Evolutionary conservation across 1,140 invertebrate genomes (phyloP).

Genomic region (Sweltsa coloradensis): DNA sequence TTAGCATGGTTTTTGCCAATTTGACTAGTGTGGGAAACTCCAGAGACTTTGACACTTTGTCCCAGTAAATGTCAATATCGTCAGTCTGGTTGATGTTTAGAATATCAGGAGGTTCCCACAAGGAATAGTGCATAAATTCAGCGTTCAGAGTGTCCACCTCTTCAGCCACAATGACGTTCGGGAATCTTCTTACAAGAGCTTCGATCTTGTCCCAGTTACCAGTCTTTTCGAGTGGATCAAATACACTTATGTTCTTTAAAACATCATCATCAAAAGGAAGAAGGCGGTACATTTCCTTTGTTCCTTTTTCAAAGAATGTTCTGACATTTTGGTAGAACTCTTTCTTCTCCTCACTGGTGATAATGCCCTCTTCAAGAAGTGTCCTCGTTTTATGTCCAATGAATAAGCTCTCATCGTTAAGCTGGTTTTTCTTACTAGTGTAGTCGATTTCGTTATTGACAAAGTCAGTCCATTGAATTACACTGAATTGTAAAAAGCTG

Average conservation of each 20-base stretch:
- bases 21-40: background rate
- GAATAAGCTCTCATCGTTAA: background rate
- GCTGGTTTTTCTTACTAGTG: conserved; percentile 3
- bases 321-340: background rate
- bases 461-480: background rate
- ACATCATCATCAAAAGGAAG: conserved; percentile 1
- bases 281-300: conserved; percentile 3
- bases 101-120: background rate
- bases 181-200: background rate
- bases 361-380: background rate
- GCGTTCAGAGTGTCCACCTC: background rate
- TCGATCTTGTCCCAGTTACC: background rate
- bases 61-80: background rate
- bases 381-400: conserved; percentile 1
- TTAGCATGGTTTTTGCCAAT: conserved; percentile 1
- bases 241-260: background rate
- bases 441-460: background rate
- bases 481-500: conserved; percentile 1
- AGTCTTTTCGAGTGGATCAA: background rate
- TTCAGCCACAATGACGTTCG: background rate
- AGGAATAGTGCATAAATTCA: background rate
- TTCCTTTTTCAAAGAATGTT: background rate
- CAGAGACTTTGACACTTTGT: background rate
- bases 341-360: background rate
- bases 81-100: too few relatives aligned